These are phyloP conservation scores for Nesidiocoris tenuis DNA, from an alignment of 2,888 invertebrate genomes.

Conservation along the genomic window DNA sequence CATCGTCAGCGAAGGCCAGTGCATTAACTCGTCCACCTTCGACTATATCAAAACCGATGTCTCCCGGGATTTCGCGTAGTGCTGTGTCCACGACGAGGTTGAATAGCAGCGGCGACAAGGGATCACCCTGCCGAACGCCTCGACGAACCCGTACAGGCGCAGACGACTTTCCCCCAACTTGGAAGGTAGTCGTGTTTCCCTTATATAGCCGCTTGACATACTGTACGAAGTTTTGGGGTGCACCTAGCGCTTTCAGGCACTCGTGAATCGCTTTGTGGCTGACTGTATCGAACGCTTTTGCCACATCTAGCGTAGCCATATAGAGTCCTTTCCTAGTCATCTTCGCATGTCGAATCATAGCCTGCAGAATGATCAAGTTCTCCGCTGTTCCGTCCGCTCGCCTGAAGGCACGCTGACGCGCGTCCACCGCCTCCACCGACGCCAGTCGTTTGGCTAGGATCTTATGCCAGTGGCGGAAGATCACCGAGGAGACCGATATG, in stretches of 20 bases:
- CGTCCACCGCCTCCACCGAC: background rate
- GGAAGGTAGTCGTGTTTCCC: background rate
- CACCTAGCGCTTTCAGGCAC: background rate
- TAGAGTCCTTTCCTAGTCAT: background rate
- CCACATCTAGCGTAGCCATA: background rate
- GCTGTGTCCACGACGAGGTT: slow-evolving; percentile 12
- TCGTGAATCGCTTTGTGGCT: background rate
- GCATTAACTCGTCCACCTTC: background rate
- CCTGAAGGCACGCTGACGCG: background rate
- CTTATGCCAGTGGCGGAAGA: background rate
- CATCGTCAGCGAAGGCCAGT: slow-evolving; percentile 10
- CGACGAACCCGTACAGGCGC: background rate
- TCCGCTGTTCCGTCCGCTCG: background rate
- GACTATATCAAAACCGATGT: background rate
- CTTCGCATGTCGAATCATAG: no score
- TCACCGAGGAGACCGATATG: background rate
- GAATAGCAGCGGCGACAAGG: slow-evolving; percentile 14
- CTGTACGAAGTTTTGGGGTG: background rate
- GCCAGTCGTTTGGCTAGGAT: background rate
- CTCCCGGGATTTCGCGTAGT: background rate
- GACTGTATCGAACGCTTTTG: slow-evolving; percentile 1
- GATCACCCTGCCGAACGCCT: slow-evolving; percentile 36
- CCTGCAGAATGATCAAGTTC: no score
- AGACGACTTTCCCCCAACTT: background rate
- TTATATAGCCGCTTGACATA: background rate